Evolutionary conservation across 1,140 invertebrate species (phyloP).

Genomic region (Yoshiicerus persimilis): DNA sequence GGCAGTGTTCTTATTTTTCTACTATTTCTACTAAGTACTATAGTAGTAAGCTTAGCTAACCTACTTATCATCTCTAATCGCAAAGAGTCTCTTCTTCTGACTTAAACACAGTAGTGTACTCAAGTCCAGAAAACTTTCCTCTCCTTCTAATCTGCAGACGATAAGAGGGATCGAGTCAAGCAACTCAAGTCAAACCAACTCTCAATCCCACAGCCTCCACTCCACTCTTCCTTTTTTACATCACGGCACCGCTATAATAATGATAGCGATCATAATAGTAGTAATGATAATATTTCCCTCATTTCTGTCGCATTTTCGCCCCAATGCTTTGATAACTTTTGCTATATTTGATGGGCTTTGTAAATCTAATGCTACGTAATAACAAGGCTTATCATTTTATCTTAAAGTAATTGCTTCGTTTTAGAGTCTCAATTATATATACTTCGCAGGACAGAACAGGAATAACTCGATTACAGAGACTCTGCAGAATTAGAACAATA

Average conservation of each 20-base stretch:
- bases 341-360: not conserved
- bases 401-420: not conserved
- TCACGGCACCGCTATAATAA: not conserved
- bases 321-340: slow-evolving; percentile 1
- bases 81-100: not conserved
- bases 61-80: not conserved
- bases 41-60: not conserved
- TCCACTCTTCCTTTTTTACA: not conserved
- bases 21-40: not conserved
- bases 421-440: not conserved
- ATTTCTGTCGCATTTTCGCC: not conserved
- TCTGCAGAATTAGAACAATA: not conserved
- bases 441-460: not conserved
- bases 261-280: not conserved
- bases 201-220: not conserved
- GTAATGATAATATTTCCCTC: slow-evolving; percentile 16
- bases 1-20: not conserved
- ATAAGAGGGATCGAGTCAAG: slow-evolving; percentile 11
- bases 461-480: not conserved
- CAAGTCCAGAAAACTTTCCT: not conserved
- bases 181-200: not conserved
- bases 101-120: not conserved
- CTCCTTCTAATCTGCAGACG: not conserved
- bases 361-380: not conserved
- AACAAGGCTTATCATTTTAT: not conserved